phyloP scores from a whole-genome alignment of 2,888 invertebrate species.

The Syrphus vitripennis region DNA sequence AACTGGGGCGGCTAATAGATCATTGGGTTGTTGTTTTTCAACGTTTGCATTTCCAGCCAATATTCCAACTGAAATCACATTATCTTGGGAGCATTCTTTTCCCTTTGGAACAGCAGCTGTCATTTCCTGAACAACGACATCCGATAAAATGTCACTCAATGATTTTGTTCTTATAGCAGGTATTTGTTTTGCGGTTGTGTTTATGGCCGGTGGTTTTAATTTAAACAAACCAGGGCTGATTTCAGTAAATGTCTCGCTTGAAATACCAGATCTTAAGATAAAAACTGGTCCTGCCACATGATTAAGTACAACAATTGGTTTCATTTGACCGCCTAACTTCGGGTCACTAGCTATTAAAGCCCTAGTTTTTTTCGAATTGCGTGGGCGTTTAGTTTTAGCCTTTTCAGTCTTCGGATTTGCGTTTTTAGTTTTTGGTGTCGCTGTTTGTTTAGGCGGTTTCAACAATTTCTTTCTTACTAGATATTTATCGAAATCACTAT shows the following conservation, averaged over 20 bases:
- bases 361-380: not conserved
- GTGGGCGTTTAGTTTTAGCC: not conserved
- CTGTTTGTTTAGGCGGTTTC: not conserved
- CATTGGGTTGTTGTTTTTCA: not conserved
- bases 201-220: not conserved
- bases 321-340: constrained; percentile 20
- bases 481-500: constrained; percentile 54
- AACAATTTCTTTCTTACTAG: constrained; percentile 3
- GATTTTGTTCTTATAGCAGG: constrained; percentile 10
- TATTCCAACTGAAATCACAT: not conserved
- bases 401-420: not conserved
- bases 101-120: not conserved
- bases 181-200: not conserved
- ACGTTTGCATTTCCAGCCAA: not conserved
- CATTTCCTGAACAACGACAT: constrained; percentile 25
- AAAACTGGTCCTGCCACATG: constrained; percentile 7
- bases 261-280: not conserved
- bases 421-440: not conserved
- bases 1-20: not conserved
- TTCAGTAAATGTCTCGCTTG: not conserved
- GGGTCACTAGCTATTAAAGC: constrained; percentile 26
- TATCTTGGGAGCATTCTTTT: not conserved
- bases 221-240: not conserved
- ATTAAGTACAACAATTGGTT: constrained; percentile 41
- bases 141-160: constrained; percentile 25